Conservation (phyloP, 2,888 invertebrate species). For the Hypsopygia costalis region DNA sequence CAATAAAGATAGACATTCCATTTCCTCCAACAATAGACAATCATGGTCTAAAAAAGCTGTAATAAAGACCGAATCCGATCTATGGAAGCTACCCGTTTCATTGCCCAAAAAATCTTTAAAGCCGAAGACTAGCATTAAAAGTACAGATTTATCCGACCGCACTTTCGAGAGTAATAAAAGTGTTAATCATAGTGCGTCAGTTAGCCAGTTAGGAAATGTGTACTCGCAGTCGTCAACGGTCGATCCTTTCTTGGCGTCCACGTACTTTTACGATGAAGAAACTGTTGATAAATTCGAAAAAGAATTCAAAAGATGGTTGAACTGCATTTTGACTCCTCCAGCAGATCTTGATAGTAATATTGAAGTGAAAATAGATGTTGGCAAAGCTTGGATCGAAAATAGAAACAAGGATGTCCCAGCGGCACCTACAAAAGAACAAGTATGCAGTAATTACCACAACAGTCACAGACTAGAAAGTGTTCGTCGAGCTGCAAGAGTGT, state of each 20-base stretch:
- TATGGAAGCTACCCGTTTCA: constrained; percentile 59
- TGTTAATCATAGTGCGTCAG: constrained; percentile 55
- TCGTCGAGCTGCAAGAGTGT: constrained; percentile 82
- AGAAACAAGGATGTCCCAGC: constrained; percentile 83
- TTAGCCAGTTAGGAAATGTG: constrained; percentile 59
- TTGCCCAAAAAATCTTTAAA: constrained; percentile 43
- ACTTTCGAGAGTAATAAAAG: constrained; percentile 63
- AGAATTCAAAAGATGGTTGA: constrained; percentile 89
- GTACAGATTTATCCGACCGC: constrained; percentile 38
- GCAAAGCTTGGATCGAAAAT: constrained; percentile 87
- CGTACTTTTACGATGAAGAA: constrained; percentile 84
- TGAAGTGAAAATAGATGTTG: constrained; percentile 85
- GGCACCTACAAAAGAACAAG: constrained; percentile 86
- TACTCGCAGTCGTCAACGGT: constrained; percentile 76
- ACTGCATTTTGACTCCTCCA: constrained; percentile 87
- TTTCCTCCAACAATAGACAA: constrained; percentile 35
- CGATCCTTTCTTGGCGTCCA: constrained; percentile 84
- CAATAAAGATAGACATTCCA: constrained; percentile 40
- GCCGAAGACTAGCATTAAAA: constrained; percentile 33
- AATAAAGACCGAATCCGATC: constrained; percentile 52
- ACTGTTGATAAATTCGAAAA: constrained; percentile 85
- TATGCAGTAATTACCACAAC: constrained; percentile 85
- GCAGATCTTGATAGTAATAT: constrained; percentile 83
- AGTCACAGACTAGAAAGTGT: constrained; percentile 83
- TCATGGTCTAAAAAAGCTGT: constrained; percentile 66